These are phyloP conservation scores for Notospermus geniculatus DNA, from an alignment of 1,140 invertebrate genomes.

Conservation along the genomic window DNA sequence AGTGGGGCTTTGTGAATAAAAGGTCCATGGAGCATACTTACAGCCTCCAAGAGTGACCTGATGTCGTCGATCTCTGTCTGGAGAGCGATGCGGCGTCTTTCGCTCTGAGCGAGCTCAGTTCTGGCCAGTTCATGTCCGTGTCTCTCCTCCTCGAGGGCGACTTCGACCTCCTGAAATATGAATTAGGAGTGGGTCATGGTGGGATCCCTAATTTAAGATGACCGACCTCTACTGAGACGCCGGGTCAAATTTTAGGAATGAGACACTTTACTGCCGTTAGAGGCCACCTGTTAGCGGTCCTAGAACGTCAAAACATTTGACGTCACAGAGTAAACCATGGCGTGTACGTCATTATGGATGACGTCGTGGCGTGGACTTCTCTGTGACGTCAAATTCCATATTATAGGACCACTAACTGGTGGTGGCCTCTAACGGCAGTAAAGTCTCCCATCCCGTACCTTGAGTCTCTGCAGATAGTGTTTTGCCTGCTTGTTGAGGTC, in stretches of 20 bases:
- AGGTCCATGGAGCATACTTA: slow-evolving; percentile 31
- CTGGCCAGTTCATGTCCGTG: slow-evolving; percentile 45
- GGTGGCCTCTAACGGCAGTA: no score
- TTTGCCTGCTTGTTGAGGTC: slow-evolving; percentile 50
- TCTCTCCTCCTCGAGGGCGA: slow-evolving; percentile 45
- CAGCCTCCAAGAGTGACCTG: slow-evolving; percentile 47
- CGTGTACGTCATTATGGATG: no score
- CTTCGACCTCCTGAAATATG: slow-evolving; percentile 47
- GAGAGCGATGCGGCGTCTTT: slow-evolving; percentile 48
- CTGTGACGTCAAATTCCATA: no score
- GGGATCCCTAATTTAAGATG: no score
- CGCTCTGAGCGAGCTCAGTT: slow-evolving; percentile 42
- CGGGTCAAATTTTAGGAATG: no score
- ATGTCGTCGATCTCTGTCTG: slow-evolving; percentile 51
- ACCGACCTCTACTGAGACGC: no score
- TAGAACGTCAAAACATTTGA: no score
- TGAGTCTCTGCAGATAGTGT: slow-evolving; percentile 40
- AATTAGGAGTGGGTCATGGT: background rate
- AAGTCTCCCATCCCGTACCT: no score
- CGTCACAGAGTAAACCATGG: no score
- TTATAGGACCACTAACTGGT: no score
- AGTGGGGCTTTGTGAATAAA: background rate
- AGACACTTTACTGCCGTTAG: no score
- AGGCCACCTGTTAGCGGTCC: background rate
- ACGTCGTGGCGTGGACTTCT: no score